A percentile compares a stretch with the other conserved stretches of the same genome.
Conservation (phyloP, 2,888 invertebrate genomes). For the Acanthopleura granulata region DNA sequence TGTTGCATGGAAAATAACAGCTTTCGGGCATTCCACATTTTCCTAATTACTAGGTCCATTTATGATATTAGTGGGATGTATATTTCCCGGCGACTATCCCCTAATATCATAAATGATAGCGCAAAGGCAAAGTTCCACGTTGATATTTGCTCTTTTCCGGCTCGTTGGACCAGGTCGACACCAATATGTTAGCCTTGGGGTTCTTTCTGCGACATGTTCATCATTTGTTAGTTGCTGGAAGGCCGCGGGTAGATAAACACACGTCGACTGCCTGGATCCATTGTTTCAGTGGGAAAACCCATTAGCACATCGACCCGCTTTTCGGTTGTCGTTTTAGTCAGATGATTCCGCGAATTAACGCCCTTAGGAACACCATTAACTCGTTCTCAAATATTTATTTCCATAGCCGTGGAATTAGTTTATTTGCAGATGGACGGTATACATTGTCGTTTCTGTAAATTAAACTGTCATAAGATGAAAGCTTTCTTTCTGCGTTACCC, state of each 20-base stretch:
- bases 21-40: conserved; percentile 11
- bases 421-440: too few relatives aligned
- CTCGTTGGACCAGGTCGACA: conserved; percentile 2
- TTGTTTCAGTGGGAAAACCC: too few relatives aligned
- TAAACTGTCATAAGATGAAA: conserved; percentile 3
- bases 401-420: too few relatives aligned
- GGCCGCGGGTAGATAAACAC: not conserved
- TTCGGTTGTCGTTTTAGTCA: too few relatives aligned
- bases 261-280: not conserved
- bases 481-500: not conserved
- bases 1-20: not conserved
- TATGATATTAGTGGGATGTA: not conserved
- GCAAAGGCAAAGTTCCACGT: not conserved
- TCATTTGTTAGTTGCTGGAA: not conserved
- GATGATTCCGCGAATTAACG: too few relatives aligned
- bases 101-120: conserved; percentile 5
- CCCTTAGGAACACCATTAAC: too few relatives aligned
- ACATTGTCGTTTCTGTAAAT: not conserved
- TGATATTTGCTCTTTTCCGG: conserved; percentile 6
- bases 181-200: conserved; percentile 3
- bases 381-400: too few relatives aligned
- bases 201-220: not conserved
- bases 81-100: conserved; percentile 12
- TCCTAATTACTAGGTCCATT: conserved; percentile 8
- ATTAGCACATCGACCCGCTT: too few relatives aligned